Evolutionary conservation across 2,888 invertebrate genomes (phyloP), one percentile per base, ranked within the genome.

Genomic region (Nebria salina): DNA sequence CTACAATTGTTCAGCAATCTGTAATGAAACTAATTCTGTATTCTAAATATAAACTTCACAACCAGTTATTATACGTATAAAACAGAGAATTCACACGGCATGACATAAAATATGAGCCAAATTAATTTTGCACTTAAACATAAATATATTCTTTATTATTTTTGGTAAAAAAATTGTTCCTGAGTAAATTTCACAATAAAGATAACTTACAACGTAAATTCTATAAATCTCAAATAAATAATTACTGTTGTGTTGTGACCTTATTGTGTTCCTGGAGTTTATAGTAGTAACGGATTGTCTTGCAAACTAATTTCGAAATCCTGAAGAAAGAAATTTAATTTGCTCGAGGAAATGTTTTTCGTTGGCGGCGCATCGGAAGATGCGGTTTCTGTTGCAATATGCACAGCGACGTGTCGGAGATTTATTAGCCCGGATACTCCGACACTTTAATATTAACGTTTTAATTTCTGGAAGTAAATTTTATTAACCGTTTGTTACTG

Each of bases 1-100:
- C 80, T 80, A 75, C 80, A 80, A 80, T 80, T 80, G 80, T 80
- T 80, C 80, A 80, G 80, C 75, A 80, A 80, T 80, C 80, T 80
- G 80, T 80, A 80, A 80, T 80, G 80, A 80, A 80, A 80, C 80
- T 80, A 80, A 80, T 80, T 80, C 80, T 75, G 70, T 75, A 80
- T 80, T 80, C 80, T 80, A 80, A 75, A 75, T 80, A 80, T 80
- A 75, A 80, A 80, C 54, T 80, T 80, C 65, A 68, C 75, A 20
- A 66, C 25, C 70, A 15, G 42, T 79, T 79, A 74, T 79, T 79
- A 79, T 73, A 75, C 68, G 68, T 79, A 43, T 54, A 8, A 8
- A 11, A 54, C 54, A 54, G 54, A 13, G 54, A 13, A 54, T 5
- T 34, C 5, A 34, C 34, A 34, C 0, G 13, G 8, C 54, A 54